Evolutionary conservation across 1,140 invertebrate species (phyloP).

Genomic region (Homalodisca vitripennis): DNA sequence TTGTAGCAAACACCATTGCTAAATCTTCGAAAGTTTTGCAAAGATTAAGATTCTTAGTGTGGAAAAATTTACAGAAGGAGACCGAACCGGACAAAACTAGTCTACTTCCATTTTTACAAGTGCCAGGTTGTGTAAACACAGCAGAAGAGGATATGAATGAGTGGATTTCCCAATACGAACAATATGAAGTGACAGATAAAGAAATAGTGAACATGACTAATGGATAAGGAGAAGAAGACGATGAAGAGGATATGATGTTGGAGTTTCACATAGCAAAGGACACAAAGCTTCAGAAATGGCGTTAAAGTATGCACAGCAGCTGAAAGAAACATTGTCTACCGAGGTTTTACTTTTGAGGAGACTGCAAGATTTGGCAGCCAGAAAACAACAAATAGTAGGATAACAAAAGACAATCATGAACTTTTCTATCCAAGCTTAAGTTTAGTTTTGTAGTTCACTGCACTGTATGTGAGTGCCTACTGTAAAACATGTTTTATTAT

Average conservation of each 20-base stretch:
- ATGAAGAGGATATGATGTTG: neutral
- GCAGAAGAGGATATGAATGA: neutral
- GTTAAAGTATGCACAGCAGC: neutral
- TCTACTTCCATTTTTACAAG: neutral
- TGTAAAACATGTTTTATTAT: no score
- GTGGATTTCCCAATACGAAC: conserved; percentile 2
- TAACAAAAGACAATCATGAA: neutral
- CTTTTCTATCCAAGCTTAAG: no score
- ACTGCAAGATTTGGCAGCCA: neutral
- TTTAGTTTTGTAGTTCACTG: no score
- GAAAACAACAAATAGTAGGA: neutral
- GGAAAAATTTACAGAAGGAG: neutral
- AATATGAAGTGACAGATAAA: conserved; percentile 19
- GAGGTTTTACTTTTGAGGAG: no score
- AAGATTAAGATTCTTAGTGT: no score
- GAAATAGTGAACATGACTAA: neutral
- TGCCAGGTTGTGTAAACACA: conserved; percentile 8
- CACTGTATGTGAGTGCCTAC: no score
- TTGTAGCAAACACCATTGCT: no score
- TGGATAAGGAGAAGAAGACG: neutral
- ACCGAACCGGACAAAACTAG: no score
- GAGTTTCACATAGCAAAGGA: neutral
- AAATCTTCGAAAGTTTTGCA: neutral
- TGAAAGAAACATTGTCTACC: no score
- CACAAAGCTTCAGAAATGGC: no score